Percentiles rank a stretch among this genome's conserved stretches.
phyloP scores from a whole-genome alignment of 2,888 invertebrate species.

The Drosophila nr. perissopoda region DNA sequence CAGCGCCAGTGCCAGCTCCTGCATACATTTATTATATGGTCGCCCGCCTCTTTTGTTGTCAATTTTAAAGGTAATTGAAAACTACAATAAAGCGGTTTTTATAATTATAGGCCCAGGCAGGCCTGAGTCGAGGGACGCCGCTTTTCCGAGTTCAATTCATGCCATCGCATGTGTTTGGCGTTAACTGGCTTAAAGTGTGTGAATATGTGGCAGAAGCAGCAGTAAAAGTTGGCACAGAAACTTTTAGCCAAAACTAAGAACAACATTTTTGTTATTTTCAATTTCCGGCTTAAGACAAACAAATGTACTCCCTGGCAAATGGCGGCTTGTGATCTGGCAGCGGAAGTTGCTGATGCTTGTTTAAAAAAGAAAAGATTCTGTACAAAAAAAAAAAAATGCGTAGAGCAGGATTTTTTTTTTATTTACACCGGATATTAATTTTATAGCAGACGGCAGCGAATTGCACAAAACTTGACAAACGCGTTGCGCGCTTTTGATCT shows the following conservation, averaged over 20 bases:
- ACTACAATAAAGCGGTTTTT: constrained; percentile 79
- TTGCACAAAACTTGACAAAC: constrained; percentile 60
- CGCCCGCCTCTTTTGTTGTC: constrained; percentile 73
- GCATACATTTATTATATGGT: constrained; percentile 72
- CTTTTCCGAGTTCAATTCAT: constrained; percentile 13
- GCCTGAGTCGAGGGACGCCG: neutral
- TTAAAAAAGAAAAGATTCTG: constrained; percentile 41
- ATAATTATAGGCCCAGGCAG: constrained; percentile 60
- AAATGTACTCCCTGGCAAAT: constrained; percentile 59
- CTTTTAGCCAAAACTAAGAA: constrained; percentile 55
- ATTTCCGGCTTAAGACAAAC: constrained; percentile 81
- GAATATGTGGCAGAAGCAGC: constrained; percentile 11
- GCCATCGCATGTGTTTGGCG: constrained; percentile 12
- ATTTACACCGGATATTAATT: constrained; percentile 82
- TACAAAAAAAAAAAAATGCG: constrained; percentile 15
- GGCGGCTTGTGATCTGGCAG: constrained; percentile 28
- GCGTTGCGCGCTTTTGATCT: constrained; percentile 67
- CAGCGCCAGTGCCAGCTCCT: constrained; percentile 14
- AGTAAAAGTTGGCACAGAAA: constrained; percentile 53
- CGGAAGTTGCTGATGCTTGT: constrained; percentile 73
- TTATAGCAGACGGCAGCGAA: constrained; percentile 71
- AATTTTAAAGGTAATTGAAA: constrained; percentile 81
- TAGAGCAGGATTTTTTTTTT: constrained; percentile 31
- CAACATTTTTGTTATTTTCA: constrained; percentile 71
- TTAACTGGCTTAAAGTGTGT: constrained; percentile 28